Percentiles rank a stretch among this genome's conserved stretches.
These are phyloP conservation scores for Euwallacea fornicatus DNA, from an alignment of 1,140 invertebrate species.

Conservation along the genomic window DNA sequence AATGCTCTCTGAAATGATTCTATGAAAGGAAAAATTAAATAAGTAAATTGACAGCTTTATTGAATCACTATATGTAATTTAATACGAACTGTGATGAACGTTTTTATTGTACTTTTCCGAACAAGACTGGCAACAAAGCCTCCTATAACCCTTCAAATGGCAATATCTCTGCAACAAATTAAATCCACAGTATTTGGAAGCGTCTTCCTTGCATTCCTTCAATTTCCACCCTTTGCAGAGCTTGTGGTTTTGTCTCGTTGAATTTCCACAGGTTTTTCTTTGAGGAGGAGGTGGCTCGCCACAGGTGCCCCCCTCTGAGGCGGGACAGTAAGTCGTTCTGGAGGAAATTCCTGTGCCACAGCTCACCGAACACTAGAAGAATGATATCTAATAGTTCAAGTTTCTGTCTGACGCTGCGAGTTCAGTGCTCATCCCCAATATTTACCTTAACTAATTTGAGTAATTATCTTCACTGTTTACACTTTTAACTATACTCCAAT, in stretches of 20 bases:
- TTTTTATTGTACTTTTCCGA: constrained; percentile 10
- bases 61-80: no score
- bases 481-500: no score
- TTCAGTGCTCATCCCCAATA: no score
- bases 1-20: no score
- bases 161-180: constrained; percentile 59
- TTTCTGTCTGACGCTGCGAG: no score
- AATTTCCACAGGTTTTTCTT: constrained; percentile 50
- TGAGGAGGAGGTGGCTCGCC: constrained; percentile 51
- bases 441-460: no score
- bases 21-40: background rate
- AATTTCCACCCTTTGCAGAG: constrained; percentile 45
- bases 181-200: constrained; percentile 56
- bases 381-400: background rate
- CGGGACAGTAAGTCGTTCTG: constrained; percentile 67
- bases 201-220: constrained; percentile 53
- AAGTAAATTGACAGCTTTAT: no score
- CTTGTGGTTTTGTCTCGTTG: constrained; percentile 35
- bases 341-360: constrained; percentile 73
- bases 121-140: constrained; percentile 61
- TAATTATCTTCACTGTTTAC: no score
- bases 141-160: constrained; percentile 57
- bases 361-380: constrained; percentile 71
- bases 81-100: background rate
- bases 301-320: constrained; percentile 55